These are phyloP conservation scores for Dicerorhinus sumatrensis DNA, from an alignment of 2,113 vertebrate genomes.

Conservation along the genomic window DNA sequence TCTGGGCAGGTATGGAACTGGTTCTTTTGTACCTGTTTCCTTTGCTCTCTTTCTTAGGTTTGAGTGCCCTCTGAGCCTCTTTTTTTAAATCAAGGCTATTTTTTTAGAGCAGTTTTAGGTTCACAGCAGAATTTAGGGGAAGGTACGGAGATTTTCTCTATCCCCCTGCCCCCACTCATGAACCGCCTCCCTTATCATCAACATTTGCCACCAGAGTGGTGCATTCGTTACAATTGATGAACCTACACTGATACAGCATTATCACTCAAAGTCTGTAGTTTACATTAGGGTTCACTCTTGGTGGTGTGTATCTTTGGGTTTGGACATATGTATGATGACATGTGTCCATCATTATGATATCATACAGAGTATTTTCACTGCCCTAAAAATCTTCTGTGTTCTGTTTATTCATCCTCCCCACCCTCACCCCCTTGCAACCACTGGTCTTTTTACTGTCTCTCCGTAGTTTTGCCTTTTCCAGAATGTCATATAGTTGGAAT, in stretches of 20 bases:
- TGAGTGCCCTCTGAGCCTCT: background rate
- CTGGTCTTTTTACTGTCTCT: background rate
- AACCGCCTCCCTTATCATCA: background rate
- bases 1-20: background rate
- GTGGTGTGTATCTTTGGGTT: background rate
- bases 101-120: background rate
- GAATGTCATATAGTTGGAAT: background rate
- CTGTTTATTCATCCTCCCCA: background rate
- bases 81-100: background rate
- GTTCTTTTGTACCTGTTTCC: background rate
- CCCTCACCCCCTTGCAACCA: background rate
- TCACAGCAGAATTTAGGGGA: background rate
- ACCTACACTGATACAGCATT: background rate
- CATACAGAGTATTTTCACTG: background rate
- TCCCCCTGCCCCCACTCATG: background rate
- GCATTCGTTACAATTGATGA: background rate
- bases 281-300: background rate
- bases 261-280: background rate
- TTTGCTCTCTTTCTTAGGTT: conserved; percentile 12
- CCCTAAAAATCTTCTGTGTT: background rate
- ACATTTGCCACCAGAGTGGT: background rate
- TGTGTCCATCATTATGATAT: background rate
- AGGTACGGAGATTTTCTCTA: background rate
- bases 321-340: background rate
- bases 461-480: background rate